These are phyloP conservation scores for Hypocryptadius cinnamomeus DNA, from an alignment of 2,113 vertebrate genomes.

Conservation along the genomic window DNA sequence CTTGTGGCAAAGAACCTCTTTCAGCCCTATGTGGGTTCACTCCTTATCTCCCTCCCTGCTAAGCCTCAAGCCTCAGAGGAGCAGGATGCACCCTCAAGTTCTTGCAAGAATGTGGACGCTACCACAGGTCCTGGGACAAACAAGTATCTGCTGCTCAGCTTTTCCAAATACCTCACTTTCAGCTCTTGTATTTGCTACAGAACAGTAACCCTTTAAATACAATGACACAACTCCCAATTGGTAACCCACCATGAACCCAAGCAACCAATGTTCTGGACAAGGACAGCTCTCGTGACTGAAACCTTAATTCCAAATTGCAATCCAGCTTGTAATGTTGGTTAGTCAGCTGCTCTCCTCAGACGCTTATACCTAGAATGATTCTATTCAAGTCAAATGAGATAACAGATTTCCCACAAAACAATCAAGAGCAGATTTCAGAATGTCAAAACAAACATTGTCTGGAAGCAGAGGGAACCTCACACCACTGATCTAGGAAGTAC, in stretches of 20 bases:
- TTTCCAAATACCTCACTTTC: neutral
- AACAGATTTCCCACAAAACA: neutral
- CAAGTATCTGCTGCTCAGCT: neutral
- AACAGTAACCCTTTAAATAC: neutral
- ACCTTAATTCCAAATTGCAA: neutral
- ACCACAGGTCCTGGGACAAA: neutral
- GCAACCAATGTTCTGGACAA: neutral
- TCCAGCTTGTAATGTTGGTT: neutral
- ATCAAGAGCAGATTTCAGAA: neutral
- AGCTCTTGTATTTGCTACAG: neutral
- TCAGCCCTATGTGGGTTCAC: neutral
- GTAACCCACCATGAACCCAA: neutral
- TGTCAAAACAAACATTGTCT: neutral
- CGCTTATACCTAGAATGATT: neutral
- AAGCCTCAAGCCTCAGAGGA: neutral
- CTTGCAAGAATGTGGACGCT: neutral
- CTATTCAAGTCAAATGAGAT: neutral
- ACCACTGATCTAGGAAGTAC: neutral
- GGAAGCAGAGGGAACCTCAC: neutral
- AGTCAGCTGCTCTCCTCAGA: neutral
- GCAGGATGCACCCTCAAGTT: neutral
- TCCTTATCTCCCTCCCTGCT: neutral
- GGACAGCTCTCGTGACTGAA: neutral
- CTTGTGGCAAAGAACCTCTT: neutral
- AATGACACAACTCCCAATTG: neutral